A percentile compares a stretch with the other conserved stretches of the same genome.
These are phyloP conservation scores for Salvelinus namaycush DNA, from an alignment of 2,113 vertebrate genomes.

Conservation along the genomic window DNA sequence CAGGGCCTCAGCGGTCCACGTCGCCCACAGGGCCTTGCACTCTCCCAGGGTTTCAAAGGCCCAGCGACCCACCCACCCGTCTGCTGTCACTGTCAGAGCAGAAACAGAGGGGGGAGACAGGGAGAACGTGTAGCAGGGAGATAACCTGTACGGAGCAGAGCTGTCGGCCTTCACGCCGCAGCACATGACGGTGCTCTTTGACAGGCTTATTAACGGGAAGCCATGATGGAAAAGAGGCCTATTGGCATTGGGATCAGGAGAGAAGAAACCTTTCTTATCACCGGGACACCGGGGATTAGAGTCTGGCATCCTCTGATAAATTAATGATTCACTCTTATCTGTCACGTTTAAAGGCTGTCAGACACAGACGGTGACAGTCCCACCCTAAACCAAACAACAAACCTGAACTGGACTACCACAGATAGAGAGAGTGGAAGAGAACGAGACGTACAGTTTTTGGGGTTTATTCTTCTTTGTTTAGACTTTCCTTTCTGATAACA, in stretches of 20 bases:
- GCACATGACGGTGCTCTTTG: constrained; percentile 55
- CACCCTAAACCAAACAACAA: constrained; percentile 39
- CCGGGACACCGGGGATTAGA: constrained; percentile 76
- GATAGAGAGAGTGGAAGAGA: constrained; percentile 38
- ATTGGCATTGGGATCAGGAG: constrained; percentile 66
- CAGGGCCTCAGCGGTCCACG: constrained; percentile 55
- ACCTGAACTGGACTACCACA: constrained; percentile 36
- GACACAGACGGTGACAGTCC: constrained; percentile 46
- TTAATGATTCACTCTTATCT: constrained; percentile 79
- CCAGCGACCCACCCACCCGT: constrained; percentile 52
- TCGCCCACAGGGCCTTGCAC: constrained; percentile 43
- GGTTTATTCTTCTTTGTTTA: not conserved
- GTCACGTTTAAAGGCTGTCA: constrained; percentile 74
- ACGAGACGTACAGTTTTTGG: constrained; percentile 18
- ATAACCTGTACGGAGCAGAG: constrained; percentile 72
- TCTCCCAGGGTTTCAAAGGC: constrained; percentile 72
- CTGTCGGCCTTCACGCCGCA: constrained; percentile 50
- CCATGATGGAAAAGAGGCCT: constrained; percentile 59
- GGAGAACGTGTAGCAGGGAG: constrained; percentile 68
- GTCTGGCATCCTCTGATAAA: constrained; percentile 73
- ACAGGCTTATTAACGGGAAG: constrained; percentile 78
- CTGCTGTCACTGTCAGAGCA: constrained; percentile 50
- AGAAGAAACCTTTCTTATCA: constrained; percentile 76
- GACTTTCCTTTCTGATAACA: constrained; percentile 5
- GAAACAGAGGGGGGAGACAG: constrained; percentile 45